These are phyloP conservation scores for Leptopilina clavipes DNA, from an alignment of 1,140 invertebrate genomes.

Conservation along the genomic window DNA sequence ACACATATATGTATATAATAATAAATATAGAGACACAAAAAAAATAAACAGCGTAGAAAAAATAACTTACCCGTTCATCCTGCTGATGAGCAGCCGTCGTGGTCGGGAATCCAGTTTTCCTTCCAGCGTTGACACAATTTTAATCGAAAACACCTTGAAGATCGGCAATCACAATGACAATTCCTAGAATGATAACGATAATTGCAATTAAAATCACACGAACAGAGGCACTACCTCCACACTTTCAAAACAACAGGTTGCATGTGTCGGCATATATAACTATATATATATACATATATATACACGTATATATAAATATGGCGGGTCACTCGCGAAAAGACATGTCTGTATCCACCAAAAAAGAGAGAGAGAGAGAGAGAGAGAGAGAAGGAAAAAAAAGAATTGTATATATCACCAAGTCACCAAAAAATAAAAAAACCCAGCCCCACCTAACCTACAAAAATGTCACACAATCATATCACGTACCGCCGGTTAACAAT, in stretches of 20 bases:
- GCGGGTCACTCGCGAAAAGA: slow-evolving; percentile 43
- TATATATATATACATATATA: too few relatives aligned
- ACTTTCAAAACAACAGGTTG: slow-evolving; percentile 66
- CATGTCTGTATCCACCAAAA: background rate
- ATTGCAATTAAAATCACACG: slow-evolving; percentile 35
- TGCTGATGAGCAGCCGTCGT: slow-evolving; percentile 56
- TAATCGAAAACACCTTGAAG: background rate
- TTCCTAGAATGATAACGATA: slow-evolving; percentile 9
- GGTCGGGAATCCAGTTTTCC: slow-evolving; percentile 35
- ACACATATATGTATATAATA: background rate
- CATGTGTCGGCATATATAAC: slow-evolving; percentile 57
- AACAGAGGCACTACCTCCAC: slow-evolving; percentile 53
- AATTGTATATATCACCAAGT: background rate
- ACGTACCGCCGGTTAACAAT: background rate
- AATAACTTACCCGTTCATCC: slow-evolving; percentile 67
- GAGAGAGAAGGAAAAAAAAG: too few relatives aligned
- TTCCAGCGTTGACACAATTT: background rate
- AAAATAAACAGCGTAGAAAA: slow-evolving; percentile 30
- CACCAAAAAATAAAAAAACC: background rate
- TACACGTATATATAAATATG: slow-evolving; percentile 53
- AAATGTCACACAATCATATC: background rate
- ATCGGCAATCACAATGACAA: slow-evolving; percentile 7
- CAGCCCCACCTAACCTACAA: slow-evolving; percentile 23
- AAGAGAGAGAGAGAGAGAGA: too few relatives aligned
- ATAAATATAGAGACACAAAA: too few relatives aligned